A percentile compares a stretch with the other conserved stretches of the same genome.
These are phyloP conservation scores for zebrafish (Danio rerio) DNA, from an alignment of 2,113 vertebrate genomes.

Conservation along the genomic window GRCz12tu NC_133177.1:40256001-40256500, in stretches of 20 bases:
- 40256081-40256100: too few relatives aligned
- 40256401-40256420: background rate
- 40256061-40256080: too few relatives aligned
- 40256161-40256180: too few relatives aligned
- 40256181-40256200: too few relatives aligned
- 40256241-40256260: background rate
- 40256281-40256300: background rate
- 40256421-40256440: background rate
- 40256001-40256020: too few relatives aligned
- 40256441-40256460: slow-evolving; percentile 17
- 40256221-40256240: background rate
- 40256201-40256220: too few relatives aligned
- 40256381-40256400: too few relatives aligned
- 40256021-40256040: too few relatives aligned
- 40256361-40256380: background rate
- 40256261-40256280: background rate
- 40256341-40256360: background rate
- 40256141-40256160: too few relatives aligned
- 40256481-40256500: slow-evolving; percentile 8
- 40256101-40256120: too few relatives aligned
- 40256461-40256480: background rate
- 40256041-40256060: too few relatives aligned
- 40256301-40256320: background rate
- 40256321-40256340: background rate
- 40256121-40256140: too few relatives aligned